phyloP scores from a whole-genome alignment of 2,797 vertebrate species.

The Linurgus olivaceus region DNA sequence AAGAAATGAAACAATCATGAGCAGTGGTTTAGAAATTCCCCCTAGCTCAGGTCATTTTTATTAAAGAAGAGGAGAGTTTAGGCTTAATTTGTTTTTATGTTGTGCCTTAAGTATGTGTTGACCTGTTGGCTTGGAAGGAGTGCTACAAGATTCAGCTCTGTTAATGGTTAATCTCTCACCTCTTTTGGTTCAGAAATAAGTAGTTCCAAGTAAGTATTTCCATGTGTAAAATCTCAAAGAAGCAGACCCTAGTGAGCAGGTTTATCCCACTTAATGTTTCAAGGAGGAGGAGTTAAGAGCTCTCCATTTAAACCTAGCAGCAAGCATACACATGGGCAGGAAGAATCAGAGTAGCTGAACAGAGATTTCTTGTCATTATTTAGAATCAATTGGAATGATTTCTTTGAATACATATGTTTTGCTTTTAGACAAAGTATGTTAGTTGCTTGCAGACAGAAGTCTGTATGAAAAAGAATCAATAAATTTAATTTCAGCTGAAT shows the following conservation, averaged over 20 bases:
- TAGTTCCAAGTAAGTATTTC: background rate
- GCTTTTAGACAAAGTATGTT: background rate
- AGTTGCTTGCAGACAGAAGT: background rate
- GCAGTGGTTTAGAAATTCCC: background rate
- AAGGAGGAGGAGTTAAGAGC: background rate
- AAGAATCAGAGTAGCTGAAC: background rate
- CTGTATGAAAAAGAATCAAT: background rate
- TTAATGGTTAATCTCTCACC: background rate
- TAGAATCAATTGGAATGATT: background rate
- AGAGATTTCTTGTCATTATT: background rate
- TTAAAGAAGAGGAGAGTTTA: background rate
- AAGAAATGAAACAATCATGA: background rate
- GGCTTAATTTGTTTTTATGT: background rate
- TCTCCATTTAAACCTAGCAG: background rate
- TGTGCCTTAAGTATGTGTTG: background rate
- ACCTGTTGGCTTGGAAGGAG: background rate
- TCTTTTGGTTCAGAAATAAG: background rate
- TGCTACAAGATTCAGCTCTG: background rate
- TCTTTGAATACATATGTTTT: background rate
- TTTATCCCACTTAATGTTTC: background rate
- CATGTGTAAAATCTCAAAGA: background rate
- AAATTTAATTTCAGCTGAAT: background rate
- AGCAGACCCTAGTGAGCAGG: background rate
- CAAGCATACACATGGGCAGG: background rate
- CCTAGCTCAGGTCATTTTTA: background rate